A percentile compares a stretch with the other conserved stretches of the same genome.
Conservation (phyloP, 2,888 invertebrate genomes). For the Anorthoa munda region DNA sequence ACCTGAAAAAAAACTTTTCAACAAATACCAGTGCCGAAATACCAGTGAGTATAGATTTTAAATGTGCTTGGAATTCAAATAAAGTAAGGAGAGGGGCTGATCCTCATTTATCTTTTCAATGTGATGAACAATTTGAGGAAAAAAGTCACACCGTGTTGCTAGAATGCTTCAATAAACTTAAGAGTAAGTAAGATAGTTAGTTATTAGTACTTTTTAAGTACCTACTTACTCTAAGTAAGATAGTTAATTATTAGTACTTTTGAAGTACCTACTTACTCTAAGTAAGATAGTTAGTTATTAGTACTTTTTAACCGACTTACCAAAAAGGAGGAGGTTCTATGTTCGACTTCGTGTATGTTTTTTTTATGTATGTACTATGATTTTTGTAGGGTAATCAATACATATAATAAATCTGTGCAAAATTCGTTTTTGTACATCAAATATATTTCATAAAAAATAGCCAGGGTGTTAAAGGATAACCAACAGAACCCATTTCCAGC, state of each 20-base stretch:
- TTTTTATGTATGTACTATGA: too few species aligned
- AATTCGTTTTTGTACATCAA: too few species aligned
- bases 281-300: too few species aligned
- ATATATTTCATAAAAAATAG: too few species aligned
- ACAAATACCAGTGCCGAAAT: constrained; percentile 17
- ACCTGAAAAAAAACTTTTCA: neutral
- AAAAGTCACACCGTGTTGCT: neutral
- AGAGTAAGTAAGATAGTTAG: neutral
- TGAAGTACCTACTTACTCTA: too few species aligned
- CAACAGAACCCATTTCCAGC: too few species aligned
- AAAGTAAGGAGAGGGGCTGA: neutral
- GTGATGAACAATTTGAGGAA: neutral
- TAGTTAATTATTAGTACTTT: too few species aligned
- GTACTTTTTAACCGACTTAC: too few species aligned
- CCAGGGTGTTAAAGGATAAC: too few species aligned
- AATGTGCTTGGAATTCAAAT: constrained; percentile 20
- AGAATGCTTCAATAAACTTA: constrained; percentile 19
- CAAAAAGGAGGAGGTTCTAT: too few species aligned
- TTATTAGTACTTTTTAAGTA: neutral
- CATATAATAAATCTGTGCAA: neutral
- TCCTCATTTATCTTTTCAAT: constrained; percentile 9
- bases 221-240: too few species aligned
- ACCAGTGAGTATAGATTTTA: constrained; percentile 9
- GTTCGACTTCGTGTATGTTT: too few species aligned
- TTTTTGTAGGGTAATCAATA: constrained; percentile 1